Base-by-base conservation (phyloP, 1,140 invertebrate genomes). In the Brevipalpus yothersi region DNA sequence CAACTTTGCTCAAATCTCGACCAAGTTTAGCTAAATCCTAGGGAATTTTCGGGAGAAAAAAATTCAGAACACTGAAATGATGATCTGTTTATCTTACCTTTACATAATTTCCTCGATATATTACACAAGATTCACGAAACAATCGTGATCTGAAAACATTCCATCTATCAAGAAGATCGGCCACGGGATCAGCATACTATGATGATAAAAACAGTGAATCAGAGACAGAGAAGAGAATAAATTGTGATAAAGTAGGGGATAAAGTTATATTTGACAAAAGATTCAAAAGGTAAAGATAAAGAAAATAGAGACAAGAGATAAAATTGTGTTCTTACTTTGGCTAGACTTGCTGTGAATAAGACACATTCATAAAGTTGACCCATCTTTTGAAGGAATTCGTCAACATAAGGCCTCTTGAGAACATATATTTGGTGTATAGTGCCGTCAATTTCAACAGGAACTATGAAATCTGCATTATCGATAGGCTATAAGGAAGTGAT, bases 41-140 rank as follows among this genome's bases (percentile, higher is more conserved):
- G 59, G 40, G 41, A 11, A 56, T 19, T 21, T 69, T 66, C n/a
- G n/a, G 43, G 62, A 65, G 54, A 58, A 41, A 40, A 58, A 45
- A 11, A 13, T 39, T 53, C 2, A 47, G 47, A 19, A 41, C 31
- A 31, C 2, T 5, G 31, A 31, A 5, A 31, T 5, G 40, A 53
- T 19, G 19, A 41, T 58, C 5, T 31, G n/a, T 10, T 19, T 55
- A 39, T 41, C 63, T 63, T 65, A 77, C 74, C 68, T 98, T 99
- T 65, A 99, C 93, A 76, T 98, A 99, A 78, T 97, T 99, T 66
- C 94, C 94, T 71, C 89, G 80, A 77, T 97, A 91, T 79, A 95
- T 97, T 72, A 97, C 92, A 78, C 95, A 99, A 62, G 93, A 95
- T 79, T 99, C 95, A 72, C 95, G 81, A 79, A 99, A 99, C 66